Base-by-base conservation (phyloP, 2,888 invertebrate species). In the Drosophila yooni region DNA sequence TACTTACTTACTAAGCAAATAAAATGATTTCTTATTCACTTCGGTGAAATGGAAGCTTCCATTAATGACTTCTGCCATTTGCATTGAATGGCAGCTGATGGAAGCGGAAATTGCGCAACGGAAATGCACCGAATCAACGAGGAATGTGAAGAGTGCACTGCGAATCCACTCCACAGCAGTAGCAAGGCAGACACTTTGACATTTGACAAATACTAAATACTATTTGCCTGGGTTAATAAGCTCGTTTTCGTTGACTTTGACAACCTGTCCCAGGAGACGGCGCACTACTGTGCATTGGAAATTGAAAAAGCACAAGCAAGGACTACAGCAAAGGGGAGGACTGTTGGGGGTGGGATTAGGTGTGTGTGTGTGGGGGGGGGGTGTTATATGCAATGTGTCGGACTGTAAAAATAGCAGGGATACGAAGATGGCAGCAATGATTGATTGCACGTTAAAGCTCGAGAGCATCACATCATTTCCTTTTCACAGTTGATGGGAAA, bases 371-470 rank as follows among this genome's bases (percentile, higher is more conserved):
- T 21, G n/a, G 10, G 33, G 50, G 40, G 52, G 25, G 4, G 18
- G 27, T n/a, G n/a, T 18, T 63, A 33, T 43, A 52, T 52, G 61
- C 7, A 46, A 46, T 62, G 73, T 74, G 68, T 29, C 31, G 67
- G 70, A 52, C 59, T 77, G 77, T 72, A 74, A 79, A 79, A 74
- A 73, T 70, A 57, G 71, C 67, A 68, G 65, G 68, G 75, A 74
- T 65, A 74, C 52, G 65, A 63, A 51, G n/a, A 60, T 59, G 65
- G 69, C 77, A 82, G 79, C 82, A 81, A 84, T 91, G 92, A 91
- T 91, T 91, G 92, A 91, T 91, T 91, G 87, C 82, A 82, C 83
- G 82, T 88, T 85, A 79, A 86, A 76, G 87, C 89, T 77, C 74
- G 69, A 81, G 89, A 89, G 88, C 85, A 83, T 83, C 84, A 80